Evolutionary conservation across 1,140 invertebrate genomes (phyloP).

Genomic region (Heliothis subflexa): DNA sequence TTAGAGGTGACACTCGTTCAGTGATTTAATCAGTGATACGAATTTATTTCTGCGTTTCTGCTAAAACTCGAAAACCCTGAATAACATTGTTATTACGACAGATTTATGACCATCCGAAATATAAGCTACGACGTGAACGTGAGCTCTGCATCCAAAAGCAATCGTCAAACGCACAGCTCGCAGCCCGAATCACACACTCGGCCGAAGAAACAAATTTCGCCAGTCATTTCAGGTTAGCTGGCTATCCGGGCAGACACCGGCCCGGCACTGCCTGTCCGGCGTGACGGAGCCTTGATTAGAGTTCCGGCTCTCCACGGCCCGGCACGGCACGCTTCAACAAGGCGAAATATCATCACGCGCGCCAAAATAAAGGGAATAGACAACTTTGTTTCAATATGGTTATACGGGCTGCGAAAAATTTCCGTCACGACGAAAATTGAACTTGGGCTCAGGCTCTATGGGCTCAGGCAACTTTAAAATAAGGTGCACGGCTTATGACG

Average conservation of each 20-base stretch:
- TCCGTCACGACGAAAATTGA: not conserved
- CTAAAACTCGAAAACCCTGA: no score
- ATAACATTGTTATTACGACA: no score
- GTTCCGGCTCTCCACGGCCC: constrained; percentile 34
- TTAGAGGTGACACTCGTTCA: no score
- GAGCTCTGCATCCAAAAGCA: not conserved
- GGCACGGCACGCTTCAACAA: constrained; percentile 31
- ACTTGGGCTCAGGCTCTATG: constrained; percentile 6
- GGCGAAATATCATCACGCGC: constrained; percentile 26
- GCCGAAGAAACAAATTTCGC: constrained; percentile 32
- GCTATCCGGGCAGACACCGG: constrained; percentile 17
- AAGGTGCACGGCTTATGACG: not conserved
- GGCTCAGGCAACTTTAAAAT: not conserved
- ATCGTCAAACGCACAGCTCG: constrained; percentile 5
- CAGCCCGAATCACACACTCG: constrained; percentile 11
- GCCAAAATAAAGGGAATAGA: constrained; percentile 28
- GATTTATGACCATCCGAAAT: not conserved
- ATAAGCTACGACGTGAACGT: not conserved
- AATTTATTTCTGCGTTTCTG: no score
- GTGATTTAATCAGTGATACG: no score
- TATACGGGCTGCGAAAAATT: constrained; percentile 13
- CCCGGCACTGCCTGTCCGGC: constrained; percentile 21
- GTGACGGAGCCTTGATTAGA: constrained; percentile 37
- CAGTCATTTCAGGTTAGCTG: constrained; percentile 33
- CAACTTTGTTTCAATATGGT: constrained; percentile 36